Evolutionary conservation across 2,797 vertebrate genomes (phyloP), one percentile per base, ranked within the genome.

Genomic region (Manis javanica): DNA sequence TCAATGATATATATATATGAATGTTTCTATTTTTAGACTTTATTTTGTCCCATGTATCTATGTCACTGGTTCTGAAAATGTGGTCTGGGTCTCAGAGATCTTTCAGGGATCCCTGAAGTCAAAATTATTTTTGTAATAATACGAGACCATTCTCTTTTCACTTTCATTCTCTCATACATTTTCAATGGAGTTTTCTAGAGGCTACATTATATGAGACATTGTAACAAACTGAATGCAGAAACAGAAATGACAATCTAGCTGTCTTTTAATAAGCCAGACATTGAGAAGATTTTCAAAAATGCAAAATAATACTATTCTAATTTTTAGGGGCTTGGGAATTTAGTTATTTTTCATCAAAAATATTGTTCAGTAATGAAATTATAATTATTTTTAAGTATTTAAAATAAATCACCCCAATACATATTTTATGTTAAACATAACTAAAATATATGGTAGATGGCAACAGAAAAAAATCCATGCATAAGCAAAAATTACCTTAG

Each of bases 41-140:
- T 16, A n/a, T 46, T 84, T 66, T 72, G 5, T 46, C 64, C 10
- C 18, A 75, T 23, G 83, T 64, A 90, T 75, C 5, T 69, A 4
- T 82, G 46, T 23, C n/a, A 87, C 53, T 87, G 18, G n/a, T 79
- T 84, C 66, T 75, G 14, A 90, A 72, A 91, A 16, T 79, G 68
- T 57, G 4, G 5, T 61, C 39, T 42, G 29, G n/a, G 2, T 57
- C 29, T 49, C 63, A 91, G 42, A 71, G 34, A 53, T 11, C 14
- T 84, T 31, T 71, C 29, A 81, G 16, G 9, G 23, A 12, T 55
- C 4, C 2, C 13, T 19, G 24, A 87, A 21, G 26, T 85, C 39
- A 90, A 96, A 94, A 94, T 49, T 31, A 72, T 81, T 94, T 92
- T 94, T 34, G 51, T 74, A 55, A 64, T 84, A 85, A 74, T 78